Evolutionary conservation across 2,113 vertebrate genomes (phyloP).

Genomic region (Hemiprocne comata): DNA sequence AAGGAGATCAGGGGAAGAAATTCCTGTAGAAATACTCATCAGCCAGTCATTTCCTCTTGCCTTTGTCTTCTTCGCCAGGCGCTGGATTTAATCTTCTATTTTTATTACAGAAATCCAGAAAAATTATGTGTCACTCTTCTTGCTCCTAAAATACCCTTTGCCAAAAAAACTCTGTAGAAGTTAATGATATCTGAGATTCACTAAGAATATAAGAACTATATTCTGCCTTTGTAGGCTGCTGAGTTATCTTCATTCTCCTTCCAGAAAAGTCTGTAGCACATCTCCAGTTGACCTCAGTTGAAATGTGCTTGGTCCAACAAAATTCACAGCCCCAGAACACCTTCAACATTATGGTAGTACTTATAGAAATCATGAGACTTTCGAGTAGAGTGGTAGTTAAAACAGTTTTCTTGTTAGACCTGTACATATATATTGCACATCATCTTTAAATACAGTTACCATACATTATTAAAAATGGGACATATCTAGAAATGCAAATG

Average conservation of each 20-base stretch:
- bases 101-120: not conserved
- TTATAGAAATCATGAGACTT: not conserved
- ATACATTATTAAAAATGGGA: not conserved
- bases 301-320: not conserved
- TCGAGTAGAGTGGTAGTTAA: not conserved
- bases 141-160: not conserved
- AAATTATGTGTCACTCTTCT: not conserved
- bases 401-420: not conserved
- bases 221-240: not conserved
- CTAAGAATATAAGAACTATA: not conserved
- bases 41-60: not conserved
- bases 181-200: not conserved
- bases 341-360: fast-evolving
- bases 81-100: not conserved
- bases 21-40: not conserved
- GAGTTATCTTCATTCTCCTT: not conserved
- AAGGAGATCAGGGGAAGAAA: not conserved
- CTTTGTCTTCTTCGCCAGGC: not conserved
- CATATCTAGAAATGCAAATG: not conserved
- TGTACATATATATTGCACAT: not conserved
- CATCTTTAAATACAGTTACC: not conserved
- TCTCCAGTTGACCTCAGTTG: not conserved
- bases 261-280: not conserved
- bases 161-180: not conserved
- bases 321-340: not conserved